A percentile compares a stretch with the other conserved stretches of the same genome.
These are phyloP conservation scores for Epistrophe eligans DNA, from an alignment of 2,888 invertebrate genomes.

Conservation along the genomic window DNA sequence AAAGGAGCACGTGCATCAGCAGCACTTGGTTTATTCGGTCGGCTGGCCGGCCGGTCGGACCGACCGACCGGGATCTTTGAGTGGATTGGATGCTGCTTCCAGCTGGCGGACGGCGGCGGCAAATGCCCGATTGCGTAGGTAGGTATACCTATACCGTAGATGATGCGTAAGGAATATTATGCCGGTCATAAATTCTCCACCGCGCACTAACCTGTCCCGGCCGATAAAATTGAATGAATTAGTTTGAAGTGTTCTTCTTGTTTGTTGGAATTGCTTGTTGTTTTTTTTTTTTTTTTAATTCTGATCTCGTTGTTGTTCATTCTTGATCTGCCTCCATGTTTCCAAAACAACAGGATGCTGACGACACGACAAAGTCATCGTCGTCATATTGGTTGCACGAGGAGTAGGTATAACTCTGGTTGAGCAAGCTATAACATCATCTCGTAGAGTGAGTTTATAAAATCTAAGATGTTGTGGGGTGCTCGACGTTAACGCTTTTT, in stretches of 20 bases:
- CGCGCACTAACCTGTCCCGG: conserved; percentile 69
- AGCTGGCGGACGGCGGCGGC: conserved; percentile 4
- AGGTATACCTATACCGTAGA: conserved; percentile 35
- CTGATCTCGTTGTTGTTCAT: conserved; percentile 12
- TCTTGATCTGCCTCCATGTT: conserved; percentile 27
- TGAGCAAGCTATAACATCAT: conserved; percentile 11
- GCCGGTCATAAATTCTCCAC: conserved; percentile 61
- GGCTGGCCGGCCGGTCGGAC: neutral
- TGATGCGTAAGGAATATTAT: conserved; percentile 65
- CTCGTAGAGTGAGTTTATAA: neutral
- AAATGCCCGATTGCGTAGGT: neutral
- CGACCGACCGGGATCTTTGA: neutral
- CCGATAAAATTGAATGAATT: conserved; percentile 75
- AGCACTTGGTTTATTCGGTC: conserved; percentile 42
- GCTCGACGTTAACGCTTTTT: conserved; percentile 62
- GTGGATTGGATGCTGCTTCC: conserved; percentile 23
- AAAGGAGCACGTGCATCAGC: conserved; percentile 64
- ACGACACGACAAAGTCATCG: conserved; percentile 19
- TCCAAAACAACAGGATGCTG: conserved; percentile 40
- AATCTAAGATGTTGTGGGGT: conserved; percentile 25
- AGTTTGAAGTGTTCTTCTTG: conserved; percentile 63
- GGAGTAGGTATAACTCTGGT: neutral
- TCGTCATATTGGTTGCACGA: neutral
- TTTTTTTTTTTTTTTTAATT: conserved; percentile 6
- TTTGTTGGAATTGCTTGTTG: conserved; percentile 14